Base-by-base conservation (phyloP, 2,113 vertebrate species). In the Piliocolobus tephrosceles region DNA sequence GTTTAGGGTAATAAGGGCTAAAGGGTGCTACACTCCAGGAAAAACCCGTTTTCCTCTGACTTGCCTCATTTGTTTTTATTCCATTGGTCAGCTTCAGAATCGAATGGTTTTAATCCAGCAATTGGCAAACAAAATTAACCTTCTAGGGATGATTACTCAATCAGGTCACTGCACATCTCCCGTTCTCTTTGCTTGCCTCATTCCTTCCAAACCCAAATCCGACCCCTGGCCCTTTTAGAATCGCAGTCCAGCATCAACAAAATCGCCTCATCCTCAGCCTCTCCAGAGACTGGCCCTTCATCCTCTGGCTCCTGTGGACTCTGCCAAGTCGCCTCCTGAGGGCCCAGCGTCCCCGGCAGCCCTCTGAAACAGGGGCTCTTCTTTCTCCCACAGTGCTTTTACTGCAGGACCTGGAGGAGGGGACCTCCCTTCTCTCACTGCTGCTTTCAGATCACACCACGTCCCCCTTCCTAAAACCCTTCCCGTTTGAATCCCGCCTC, bases 251-350 rank as follows among this genome's bases (percentile, higher is more conserved):
- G 11, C 55, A 68, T 45, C 78, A 45, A 25, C 30, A n/a, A 80
- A 30, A 45, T 20, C 0, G 0, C 3, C 43, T 52, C 16, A 6
- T 32, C 43, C 22, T 50, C 12, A 1, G 0, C 45, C 22, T 38
- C 30, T 20, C 1, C n/a, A 6, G 11, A 6, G 27, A 40, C 0
- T 5, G 20, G 4, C 7, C 58, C 14, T 35, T 80, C 30, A 2
- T 4, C 30, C 40, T 4, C 6, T 1, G 0, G 27, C 22, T 38
- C 8, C 18, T 6, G 0, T 23, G 13, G n/a, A 30, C 3, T 55
- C 57, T 12, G 22, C 47, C 22, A 8, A 40, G 70, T 4, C 0
- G 0, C 23, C 57, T 16, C 27, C 30, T 10, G 5, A 43, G 38
- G 50, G 0, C 16, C 57, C 25, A 1, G 4, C 23, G 25, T 14